Percentiles rank a stretch among this genome's conserved stretches.
Conservation (phyloP, 2,113 vertebrate species). For the Dipodomys merriami region DNA sequence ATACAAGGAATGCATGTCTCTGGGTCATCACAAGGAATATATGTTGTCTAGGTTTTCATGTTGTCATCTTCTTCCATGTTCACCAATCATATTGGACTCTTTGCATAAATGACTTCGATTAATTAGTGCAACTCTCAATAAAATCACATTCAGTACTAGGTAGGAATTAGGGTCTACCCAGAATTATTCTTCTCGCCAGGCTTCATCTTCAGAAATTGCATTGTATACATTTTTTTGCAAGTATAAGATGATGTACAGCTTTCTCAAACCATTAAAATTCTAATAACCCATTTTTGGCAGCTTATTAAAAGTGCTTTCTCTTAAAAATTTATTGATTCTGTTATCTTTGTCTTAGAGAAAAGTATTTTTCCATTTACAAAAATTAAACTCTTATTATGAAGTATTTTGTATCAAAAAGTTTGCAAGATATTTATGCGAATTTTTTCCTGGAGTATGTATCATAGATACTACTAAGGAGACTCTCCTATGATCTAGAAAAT, state of each 20-base stretch:
- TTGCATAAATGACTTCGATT: not conserved
- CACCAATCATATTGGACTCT: not conserved
- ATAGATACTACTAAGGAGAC: not conserved
- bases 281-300: not conserved
- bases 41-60: not conserved
- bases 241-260: not conserved
- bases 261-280: conserved; percentile 22
- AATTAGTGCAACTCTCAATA: not conserved
- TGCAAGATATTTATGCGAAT: not conserved
- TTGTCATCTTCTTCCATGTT: not conserved
- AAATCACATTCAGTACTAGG: not conserved
- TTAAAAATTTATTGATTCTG: not conserved
- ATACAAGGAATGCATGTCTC: not conserved
- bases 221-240: not conserved
- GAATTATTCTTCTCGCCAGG: not conserved
- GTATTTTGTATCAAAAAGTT: not conserved
- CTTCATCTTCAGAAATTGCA: not conserved
- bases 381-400: not conserved
- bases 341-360: not conserved
- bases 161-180: not conserved
- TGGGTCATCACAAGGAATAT: not conserved
- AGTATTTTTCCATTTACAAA: conserved; percentile 8
- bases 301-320: not conserved
- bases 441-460: not conserved
- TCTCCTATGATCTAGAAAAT: not conserved